phyloP scores from a whole-genome alignment of 2,113 vertebrate genomes.

The Xerus inauris region DNA sequence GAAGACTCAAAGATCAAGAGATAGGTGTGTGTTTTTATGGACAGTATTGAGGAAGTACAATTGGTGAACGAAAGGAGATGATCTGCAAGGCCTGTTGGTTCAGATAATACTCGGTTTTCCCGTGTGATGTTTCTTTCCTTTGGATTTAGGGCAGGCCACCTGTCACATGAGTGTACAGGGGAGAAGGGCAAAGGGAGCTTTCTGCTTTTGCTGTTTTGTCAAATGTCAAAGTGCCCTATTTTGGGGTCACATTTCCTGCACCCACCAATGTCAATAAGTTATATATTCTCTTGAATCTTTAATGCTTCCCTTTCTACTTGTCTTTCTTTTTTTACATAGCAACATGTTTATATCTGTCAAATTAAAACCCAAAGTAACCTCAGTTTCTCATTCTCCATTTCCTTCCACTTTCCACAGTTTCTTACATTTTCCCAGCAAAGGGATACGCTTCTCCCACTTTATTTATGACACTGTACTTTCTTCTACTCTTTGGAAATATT shows the following conservation, averaged over 20 bases:
- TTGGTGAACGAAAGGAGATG: background rate
- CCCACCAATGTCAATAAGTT: background rate
- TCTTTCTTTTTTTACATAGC: background rate
- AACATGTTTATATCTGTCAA: background rate
- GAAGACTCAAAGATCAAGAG: background rate
- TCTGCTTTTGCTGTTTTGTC: background rate
- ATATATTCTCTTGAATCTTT: background rate
- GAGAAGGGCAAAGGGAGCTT: background rate
- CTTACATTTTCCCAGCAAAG: accelerated
- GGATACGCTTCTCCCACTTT: background rate
- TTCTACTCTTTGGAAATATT: background rate
- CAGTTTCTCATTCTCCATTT: background rate
- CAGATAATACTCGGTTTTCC: background rate
- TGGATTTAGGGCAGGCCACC: too few species aligned
- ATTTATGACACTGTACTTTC: background rate
- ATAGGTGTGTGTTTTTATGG: background rate
- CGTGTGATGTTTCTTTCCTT: background rate
- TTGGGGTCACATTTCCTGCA: background rate
- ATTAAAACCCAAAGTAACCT: background rate
- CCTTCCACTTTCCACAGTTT: background rate
- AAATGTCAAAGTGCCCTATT: background rate
- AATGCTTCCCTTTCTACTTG: background rate
- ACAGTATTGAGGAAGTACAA: background rate
- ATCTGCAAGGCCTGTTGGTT: background rate
- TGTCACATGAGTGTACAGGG: background rate